These are phyloP conservation scores for Motacilla tschutschensis DNA, from an alignment of 2,113 vertebrate species.

Conservation along the genomic window DNA sequence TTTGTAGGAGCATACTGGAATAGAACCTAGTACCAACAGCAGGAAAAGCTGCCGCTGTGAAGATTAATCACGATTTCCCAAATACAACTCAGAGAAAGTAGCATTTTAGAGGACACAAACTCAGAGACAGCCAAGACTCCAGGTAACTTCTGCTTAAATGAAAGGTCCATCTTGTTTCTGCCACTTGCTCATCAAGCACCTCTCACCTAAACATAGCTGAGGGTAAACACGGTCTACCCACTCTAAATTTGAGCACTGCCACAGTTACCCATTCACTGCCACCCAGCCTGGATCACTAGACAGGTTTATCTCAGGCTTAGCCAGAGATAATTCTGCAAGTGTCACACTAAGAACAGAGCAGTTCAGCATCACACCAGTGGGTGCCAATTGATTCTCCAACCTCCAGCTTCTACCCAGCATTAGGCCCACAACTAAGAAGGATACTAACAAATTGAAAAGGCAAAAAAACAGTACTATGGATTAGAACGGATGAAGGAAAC, in stretches of 20 bases:
- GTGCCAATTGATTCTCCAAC: neutral
- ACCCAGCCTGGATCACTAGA: neutral
- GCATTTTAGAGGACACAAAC: neutral
- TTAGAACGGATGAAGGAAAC: conserved; percentile 62
- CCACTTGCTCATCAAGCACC: neutral
- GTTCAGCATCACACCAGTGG: neutral
- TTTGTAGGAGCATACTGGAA: neutral
- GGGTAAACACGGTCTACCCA: neutral
- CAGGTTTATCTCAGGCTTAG: neutral
- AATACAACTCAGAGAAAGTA: neutral
- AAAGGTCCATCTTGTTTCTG: neutral
- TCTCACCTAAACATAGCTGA: neutral
- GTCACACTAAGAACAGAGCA: neutral
- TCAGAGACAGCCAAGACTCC: neutral
- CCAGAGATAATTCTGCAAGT: neutral
- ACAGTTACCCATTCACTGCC: neutral
- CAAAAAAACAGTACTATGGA: conserved; percentile 25
- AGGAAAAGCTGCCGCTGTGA: neutral
- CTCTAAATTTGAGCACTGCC: neutral
- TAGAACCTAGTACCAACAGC: neutral
- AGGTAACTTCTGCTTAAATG: neutral
- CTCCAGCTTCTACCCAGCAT: neutral
- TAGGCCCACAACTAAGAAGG: conserved; percentile 10
- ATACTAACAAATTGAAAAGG: conserved; percentile 30
- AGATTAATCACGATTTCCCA: neutral